A percentile compares a stretch with the other conserved stretches of the same genome.
phyloP scores from a whole-genome alignment of 2,113 vertebrate species.

The Circaetus gallicus region DNA sequence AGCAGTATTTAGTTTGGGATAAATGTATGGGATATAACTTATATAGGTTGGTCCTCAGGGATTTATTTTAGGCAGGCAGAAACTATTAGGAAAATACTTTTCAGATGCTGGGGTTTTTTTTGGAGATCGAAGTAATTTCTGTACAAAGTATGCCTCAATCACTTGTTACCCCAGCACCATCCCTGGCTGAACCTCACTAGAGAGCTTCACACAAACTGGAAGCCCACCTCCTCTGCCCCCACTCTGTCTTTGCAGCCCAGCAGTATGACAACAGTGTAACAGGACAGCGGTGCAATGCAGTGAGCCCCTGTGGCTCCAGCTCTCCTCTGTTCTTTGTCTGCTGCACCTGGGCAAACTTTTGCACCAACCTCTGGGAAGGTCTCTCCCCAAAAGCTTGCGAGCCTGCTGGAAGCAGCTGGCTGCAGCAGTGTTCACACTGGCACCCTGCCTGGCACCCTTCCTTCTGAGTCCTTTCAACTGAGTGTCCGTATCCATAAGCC shows the following conservation, averaged over 20 bases:
- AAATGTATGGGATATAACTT: background rate
- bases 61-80: background rate
- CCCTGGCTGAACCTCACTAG: background rate
- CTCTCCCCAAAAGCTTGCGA: background rate
- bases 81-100: background rate
- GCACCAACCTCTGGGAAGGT: rapidly evolving
- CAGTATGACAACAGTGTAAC: background rate
- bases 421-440: background rate
- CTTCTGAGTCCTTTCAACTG: background rate
- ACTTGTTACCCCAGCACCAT: background rate
- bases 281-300: rapidly evolving
- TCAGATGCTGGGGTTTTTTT: background rate
- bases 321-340: background rate
- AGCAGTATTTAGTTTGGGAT: background rate
- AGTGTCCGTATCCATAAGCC: background rate
- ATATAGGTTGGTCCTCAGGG: background rate
- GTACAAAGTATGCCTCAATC: background rate
- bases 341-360: background rate
- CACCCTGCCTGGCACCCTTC: background rate
- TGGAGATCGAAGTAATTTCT: background rate
- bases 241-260: background rate
- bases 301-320: background rate
- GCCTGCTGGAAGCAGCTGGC: background rate
- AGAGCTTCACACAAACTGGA: background rate
- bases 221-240: rapidly evolving